phyloP scores from a whole-genome alignment of 2,888 invertebrate species.

The Alentia gelatinosa region DNA sequence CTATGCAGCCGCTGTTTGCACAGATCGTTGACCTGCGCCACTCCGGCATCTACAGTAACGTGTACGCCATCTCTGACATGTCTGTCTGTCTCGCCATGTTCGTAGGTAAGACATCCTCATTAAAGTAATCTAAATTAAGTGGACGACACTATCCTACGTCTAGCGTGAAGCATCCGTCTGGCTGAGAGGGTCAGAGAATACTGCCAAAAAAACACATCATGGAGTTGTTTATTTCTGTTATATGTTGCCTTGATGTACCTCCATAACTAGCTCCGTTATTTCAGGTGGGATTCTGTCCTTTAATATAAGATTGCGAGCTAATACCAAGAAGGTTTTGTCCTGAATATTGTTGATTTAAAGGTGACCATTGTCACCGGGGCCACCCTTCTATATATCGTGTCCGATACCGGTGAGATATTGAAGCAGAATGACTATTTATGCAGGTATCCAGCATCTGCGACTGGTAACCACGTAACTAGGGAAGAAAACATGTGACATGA shows the following conservation, averaged over 20 bases:
- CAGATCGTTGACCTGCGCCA: constrained; percentile 62
- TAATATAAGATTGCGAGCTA: too few relatives aligned
- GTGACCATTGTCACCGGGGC: too few relatives aligned
- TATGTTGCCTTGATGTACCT: too few relatives aligned
- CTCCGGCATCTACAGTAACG: constrained; percentile 62
- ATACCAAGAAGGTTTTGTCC: too few relatives aligned
- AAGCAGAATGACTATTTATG: not conserved
- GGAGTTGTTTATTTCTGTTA: not conserved
- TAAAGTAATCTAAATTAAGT: not conserved
- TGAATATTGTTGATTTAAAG: too few relatives aligned
- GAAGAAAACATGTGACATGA: too few relatives aligned
- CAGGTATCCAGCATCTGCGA: not conserved
- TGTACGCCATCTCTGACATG: constrained; percentile 66
- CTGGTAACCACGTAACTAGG: too few relatives aligned
- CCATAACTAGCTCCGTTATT: too few relatives aligned
- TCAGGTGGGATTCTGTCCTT: too few relatives aligned
- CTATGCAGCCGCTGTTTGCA: constrained; percentile 66
- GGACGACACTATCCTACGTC: not conserved
- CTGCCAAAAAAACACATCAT: not conserved
- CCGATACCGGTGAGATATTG: not conserved
- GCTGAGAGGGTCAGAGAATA: not conserved
- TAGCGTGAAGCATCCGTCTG: not conserved
- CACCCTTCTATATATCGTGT: too few relatives aligned
- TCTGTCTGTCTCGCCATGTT: constrained; percentile 64
- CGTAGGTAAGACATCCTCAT: constrained; percentile 57